These are phyloP conservation scores for Zaprionus obscuricornis DNA, from an alignment of 2,888 invertebrate genomes.

Conservation along the genomic window DNA sequence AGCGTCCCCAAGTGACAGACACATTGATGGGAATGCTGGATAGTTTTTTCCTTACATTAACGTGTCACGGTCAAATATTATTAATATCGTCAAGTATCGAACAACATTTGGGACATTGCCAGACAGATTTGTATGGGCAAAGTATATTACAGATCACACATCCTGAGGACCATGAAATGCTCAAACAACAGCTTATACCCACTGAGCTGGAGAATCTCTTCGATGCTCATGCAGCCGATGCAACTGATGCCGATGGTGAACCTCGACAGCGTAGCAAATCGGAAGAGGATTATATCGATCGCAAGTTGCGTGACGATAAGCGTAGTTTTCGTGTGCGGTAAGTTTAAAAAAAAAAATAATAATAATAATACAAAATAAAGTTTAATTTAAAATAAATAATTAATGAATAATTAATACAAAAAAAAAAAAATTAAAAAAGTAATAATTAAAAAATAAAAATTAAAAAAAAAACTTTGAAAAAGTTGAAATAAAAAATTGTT, in stretches of 20 bases:
- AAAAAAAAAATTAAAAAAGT: background rate
- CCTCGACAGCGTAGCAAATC: conserved; percentile 84
- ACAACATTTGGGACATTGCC: conserved; percentile 92
- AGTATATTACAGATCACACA: conserved; percentile 92
- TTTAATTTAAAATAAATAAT: background rate
- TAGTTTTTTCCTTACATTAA: conserved; percentile 92
- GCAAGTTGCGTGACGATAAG: conserved; percentile 83
- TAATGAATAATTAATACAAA: background rate
- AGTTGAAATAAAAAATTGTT: too few species aligned
- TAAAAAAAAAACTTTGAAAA: too few species aligned
- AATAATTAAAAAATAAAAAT: background rate
- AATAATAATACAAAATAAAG: background rate
- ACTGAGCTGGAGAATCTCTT: conserved; percentile 83
- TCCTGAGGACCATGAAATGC: conserved; percentile 89
- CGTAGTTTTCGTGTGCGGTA: conserved; percentile 85
- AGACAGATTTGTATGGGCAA: conserved; percentile 93
- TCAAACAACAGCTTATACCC: conserved; percentile 87
- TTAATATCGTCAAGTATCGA: conserved; percentile 93
- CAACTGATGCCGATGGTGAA: conserved; percentile 85
- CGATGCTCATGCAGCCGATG: conserved; percentile 82
- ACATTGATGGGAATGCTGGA: conserved; percentile 88
- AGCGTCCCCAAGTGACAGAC: conserved; percentile 85
- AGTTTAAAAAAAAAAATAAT: conserved; percentile 5
- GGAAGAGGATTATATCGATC: conserved; percentile 82
- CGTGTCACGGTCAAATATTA: conserved; percentile 92